Evolutionary conservation across 2,797 vertebrate genomes (phyloP).

Genomic region (Siniperca scherzeri): DNA sequence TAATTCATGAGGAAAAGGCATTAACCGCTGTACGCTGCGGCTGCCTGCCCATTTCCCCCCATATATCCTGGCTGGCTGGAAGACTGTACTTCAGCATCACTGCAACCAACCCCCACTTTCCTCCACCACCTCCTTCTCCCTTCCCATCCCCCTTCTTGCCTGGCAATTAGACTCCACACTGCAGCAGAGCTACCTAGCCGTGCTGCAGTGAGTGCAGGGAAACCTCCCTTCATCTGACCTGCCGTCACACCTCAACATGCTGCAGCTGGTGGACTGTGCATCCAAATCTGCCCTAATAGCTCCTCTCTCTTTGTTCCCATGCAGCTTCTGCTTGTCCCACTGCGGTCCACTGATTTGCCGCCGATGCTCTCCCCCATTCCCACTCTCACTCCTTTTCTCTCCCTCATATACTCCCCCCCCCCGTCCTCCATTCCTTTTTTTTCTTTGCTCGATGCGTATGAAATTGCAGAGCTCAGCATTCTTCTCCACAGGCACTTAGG

Average conservation of each 20-base stretch:
- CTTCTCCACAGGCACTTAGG: constrained; percentile 75
- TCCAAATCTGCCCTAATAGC: constrained; percentile 41
- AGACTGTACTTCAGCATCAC: constrained; percentile 76
- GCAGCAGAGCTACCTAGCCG: constrained; percentile 74
- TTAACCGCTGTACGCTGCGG: constrained; percentile 64
- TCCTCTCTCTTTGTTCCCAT: constrained; percentile 51
- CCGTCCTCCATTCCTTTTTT: constrained; percentile 60
- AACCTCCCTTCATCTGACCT: constrained; percentile 64
- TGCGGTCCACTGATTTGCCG: constrained; percentile 62
- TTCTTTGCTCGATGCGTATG: constrained; percentile 65
- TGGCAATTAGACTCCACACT: constrained; percentile 79
- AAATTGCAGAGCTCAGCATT: constrained; percentile 87
- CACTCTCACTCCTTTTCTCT: constrained; percentile 43
- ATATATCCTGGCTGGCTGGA: constrained; percentile 62
- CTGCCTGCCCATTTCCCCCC: constrained; percentile 46
- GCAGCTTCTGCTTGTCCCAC: constrained; percentile 67
- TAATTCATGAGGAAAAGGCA: constrained; percentile 79
- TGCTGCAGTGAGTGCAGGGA: constrained; percentile 70
- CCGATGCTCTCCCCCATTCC: constrained; percentile 49
- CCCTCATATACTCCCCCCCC: constrained; percentile 10
- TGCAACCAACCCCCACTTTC: constrained; percentile 72
- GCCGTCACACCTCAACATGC: constrained; percentile 50
- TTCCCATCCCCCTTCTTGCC: constrained; percentile 70
- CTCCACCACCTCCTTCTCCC: constrained; percentile 24
- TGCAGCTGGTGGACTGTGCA: constrained; percentile 39